These are phyloP conservation scores for Melanotus villosus DNA, from an alignment of 2,888 invertebrate genomes.

Conservation along the genomic window DNA sequence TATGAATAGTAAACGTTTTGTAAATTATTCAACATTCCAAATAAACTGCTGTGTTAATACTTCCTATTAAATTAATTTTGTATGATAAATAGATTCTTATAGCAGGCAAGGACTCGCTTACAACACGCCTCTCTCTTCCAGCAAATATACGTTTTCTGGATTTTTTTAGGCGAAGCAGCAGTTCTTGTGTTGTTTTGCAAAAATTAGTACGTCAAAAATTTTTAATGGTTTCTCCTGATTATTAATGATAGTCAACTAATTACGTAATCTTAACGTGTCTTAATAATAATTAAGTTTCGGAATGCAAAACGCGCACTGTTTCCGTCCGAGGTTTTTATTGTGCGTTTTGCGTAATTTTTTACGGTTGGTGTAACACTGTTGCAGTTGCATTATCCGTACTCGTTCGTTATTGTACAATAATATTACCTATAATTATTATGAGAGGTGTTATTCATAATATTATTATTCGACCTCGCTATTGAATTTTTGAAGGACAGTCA, in stretches of 20 bases:
- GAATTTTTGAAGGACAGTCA: conserved; percentile 45
- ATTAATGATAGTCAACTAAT: conserved; percentile 10
- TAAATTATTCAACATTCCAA: conserved; percentile 12
- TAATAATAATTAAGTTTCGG: conserved; percentile 3
- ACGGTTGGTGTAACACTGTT: conserved; percentile 5
- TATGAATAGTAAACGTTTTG: background rate
- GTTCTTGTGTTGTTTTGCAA: conserved; percentile 17
- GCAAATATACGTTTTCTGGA: background rate
- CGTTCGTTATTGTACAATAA: conserved; percentile 15
- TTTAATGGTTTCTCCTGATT: conserved; percentile 7
- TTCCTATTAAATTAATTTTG: conserved; percentile 32
- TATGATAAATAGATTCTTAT: conserved; percentile 35
- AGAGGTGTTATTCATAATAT: conserved; percentile 43
- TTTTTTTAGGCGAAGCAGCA: background rate
- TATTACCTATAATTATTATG: conserved; percentile 31
- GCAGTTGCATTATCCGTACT: conserved; percentile 15
- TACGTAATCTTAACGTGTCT: conserved; percentile 17
- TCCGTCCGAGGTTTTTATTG: conserved; percentile 20
- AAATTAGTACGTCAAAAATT: conserved; percentile 12
- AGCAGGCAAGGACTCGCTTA: conserved; percentile 31
- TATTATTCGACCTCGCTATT: conserved; percentile 46
- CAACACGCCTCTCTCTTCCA: conserved; percentile 19
- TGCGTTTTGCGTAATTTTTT: conserved; percentile 27
- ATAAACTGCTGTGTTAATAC: conserved; percentile 13
- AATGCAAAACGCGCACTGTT: conserved; percentile 7